Conservation (phyloP, 2,888 invertebrate genomes). For the Nemotelus nigrinus region DNA sequence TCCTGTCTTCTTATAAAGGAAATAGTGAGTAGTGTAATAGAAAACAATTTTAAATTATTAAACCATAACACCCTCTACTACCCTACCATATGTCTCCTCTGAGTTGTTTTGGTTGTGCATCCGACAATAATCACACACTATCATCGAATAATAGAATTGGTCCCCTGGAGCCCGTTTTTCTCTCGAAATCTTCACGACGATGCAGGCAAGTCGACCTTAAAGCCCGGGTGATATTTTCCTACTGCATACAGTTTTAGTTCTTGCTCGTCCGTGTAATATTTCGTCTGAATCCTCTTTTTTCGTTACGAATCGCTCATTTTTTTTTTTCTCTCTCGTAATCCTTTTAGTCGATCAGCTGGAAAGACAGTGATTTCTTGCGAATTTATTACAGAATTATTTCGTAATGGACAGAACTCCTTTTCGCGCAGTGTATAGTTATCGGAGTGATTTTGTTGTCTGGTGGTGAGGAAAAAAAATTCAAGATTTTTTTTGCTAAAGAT, state of each 20-base stretch:
- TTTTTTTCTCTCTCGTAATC: neutral
- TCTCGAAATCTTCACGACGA: constrained; percentile 22
- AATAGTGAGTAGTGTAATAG: no score
- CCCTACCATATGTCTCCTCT: constrained; percentile 21
- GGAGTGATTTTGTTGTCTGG: neutral
- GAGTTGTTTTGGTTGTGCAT: constrained; percentile 21
- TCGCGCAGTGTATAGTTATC: neutral
- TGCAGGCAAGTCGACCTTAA: constrained; percentile 12
- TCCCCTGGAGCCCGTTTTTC: constrained; percentile 43
- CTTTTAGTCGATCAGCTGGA: constrained; percentile 16
- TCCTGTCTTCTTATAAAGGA: no score
- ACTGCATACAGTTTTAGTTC: constrained; percentile 29
- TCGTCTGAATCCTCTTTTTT: no score
- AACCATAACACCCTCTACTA: constrained; percentile 12
- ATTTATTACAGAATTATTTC: constrained; percentile 17
- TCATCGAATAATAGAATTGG: constrained; percentile 38
- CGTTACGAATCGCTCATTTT: neutral
- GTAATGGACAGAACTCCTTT: constrained; percentile 12
- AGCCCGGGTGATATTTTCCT: constrained; percentile 33
- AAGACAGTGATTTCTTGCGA: neutral
- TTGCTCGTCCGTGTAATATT: neutral
- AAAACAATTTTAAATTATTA: no score
- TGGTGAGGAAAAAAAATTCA: constrained; percentile 9
- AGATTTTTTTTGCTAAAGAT: neutral
- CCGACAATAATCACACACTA: constrained; percentile 40